Percentiles rank a stretch among this genome's conserved stretches.
Evolutionary conservation across 2,797 vertebrate genomes (phyloP).

Genomic region (Clarias laeviceps): DNA sequence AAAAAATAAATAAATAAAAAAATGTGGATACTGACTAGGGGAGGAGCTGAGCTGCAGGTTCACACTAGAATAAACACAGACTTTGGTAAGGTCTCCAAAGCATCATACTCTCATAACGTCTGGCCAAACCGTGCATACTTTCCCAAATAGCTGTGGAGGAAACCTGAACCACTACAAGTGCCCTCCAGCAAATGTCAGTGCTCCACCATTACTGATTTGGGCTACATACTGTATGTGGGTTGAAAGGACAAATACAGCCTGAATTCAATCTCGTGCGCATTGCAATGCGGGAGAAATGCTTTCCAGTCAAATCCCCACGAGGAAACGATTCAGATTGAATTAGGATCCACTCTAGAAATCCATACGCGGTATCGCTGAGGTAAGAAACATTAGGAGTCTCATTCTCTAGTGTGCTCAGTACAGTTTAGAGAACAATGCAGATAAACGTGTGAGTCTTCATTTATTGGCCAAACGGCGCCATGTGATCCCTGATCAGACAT

Average conservation of each 20-base stretch:
- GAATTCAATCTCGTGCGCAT: not conserved
- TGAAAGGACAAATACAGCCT: slow-evolving; percentile 29
- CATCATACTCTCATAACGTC: slow-evolving; percentile 52
- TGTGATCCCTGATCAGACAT: slow-evolving; percentile 47
- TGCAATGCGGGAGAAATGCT: slow-evolving; percentile 5
- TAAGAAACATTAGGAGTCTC: slow-evolving; percentile 43
- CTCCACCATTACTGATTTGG: slow-evolving; percentile 32
- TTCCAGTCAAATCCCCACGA: slow-evolving; percentile 18
- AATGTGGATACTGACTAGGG: slow-evolving; percentile 3
- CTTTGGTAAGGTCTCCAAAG: slow-evolving; percentile 58
- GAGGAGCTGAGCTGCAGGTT: slow-evolving; percentile 51
- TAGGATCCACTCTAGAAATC: slow-evolving; percentile 8
- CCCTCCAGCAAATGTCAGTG: slow-evolving; percentile 34
- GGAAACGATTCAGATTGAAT: slow-evolving; percentile 24
- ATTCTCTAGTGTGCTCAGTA: slow-evolving; percentile 34
- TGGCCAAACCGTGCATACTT: slow-evolving; percentile 59
- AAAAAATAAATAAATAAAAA: not conserved
- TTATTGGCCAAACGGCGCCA: slow-evolving; percentile 33
- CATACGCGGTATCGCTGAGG: not conserved
- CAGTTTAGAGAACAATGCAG: slow-evolving; percentile 61
- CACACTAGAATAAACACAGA: slow-evolving; percentile 57
- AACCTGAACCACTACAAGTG: slow-evolving; percentile 52
- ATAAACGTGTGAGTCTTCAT: slow-evolving; percentile 58
- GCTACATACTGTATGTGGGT: slow-evolving; percentile 12
- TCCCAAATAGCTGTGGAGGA: slow-evolving; percentile 61